Percentiles rank a stretch among this genome's conserved stretches.
phyloP scores from a whole-genome alignment of 1,140 invertebrate species.

The Panagrolaimus sp. region DNA sequence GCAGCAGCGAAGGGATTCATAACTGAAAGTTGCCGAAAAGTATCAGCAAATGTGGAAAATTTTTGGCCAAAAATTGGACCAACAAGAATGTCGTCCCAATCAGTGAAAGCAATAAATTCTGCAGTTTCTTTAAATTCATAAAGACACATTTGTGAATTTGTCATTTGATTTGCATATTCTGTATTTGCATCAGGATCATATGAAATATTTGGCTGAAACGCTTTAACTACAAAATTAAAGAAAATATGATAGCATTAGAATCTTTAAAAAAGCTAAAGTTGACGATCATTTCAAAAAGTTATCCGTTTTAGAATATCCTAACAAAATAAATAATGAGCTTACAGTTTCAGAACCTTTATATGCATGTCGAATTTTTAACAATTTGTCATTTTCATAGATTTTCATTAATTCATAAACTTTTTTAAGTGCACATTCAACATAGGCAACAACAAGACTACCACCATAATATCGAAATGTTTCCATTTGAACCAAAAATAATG shows the following conservation, averaged over 20 bases:
- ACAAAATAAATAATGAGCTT: too few relatives aligned
- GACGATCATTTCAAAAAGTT: too few relatives aligned
- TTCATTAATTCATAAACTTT: neutral
- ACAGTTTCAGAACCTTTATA: neutral
- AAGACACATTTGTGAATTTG: neutral
- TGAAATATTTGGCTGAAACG: neutral
- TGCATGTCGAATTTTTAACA: neutral
- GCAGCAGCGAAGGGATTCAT: neutral
- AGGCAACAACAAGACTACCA: neutral
- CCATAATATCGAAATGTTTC: constrained; percentile 9
- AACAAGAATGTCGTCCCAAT: constrained; percentile 6
- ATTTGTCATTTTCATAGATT: neutral
- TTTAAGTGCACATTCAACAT: neutral
- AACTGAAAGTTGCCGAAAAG: neutral
- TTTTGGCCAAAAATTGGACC: neutral
- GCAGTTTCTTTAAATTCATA: constrained; percentile 15
- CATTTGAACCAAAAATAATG: neutral
- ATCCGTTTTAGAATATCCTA: too few relatives aligned
- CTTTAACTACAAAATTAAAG: too few relatives aligned
- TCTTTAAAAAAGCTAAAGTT: too few relatives aligned
- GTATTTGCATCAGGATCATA: constrained; percentile 1
- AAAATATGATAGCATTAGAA: too few relatives aligned
- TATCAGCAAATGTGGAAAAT: neutral
- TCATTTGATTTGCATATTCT: constrained; percentile 1
- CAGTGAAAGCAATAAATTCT: constrained; percentile 8